These are phyloP conservation scores for Phenacoccus solenopsis DNA, from an alignment of 1,140 invertebrate species.

Conservation along the genomic window DNA sequence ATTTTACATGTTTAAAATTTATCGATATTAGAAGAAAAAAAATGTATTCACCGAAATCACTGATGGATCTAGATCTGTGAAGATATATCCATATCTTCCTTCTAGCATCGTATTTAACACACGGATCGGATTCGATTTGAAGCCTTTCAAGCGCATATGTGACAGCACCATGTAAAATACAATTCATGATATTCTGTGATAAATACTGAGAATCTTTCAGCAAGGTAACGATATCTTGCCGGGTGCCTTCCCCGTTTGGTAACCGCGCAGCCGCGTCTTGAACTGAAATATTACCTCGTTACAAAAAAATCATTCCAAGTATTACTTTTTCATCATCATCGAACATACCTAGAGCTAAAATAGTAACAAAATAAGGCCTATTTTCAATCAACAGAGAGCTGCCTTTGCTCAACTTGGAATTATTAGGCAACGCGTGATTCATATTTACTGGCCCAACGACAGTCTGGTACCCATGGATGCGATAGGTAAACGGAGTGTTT, in stretches of 20 bases:
- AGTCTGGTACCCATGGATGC: constrained; percentile 70
- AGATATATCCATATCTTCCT: constrained; percentile 84
- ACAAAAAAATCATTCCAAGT: no score
- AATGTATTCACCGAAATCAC: constrained; percentile 48
- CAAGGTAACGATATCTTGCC: constrained; percentile 75
- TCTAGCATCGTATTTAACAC: constrained; percentile 78
- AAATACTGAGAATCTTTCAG: constrained; percentile 77
- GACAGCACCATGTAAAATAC: constrained; percentile 65
- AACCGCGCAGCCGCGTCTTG: constrained; percentile 82
- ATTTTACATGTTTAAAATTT: no score
- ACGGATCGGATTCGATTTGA: constrained; percentile 79
- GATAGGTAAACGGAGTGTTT: constrained; percentile 73
- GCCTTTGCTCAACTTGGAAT: constrained; percentile 44
- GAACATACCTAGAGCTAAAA: constrained; percentile 55
- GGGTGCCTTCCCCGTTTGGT: constrained; percentile 85
- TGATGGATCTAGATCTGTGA: constrained; percentile 60
- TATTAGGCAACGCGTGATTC: constrained; percentile 45
- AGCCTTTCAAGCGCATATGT: constrained; percentile 77
- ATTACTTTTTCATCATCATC: not conserved
- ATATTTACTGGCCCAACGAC: constrained; percentile 84
- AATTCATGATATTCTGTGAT: constrained; percentile 53
- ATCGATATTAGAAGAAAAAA: no score
- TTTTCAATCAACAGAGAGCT: constrained; percentile 70
- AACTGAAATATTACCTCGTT: constrained; percentile 38
- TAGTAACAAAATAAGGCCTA: constrained; percentile 81